Percentiles rank a stretch among this genome's conserved stretches.
phyloP scores from a whole-genome alignment of 1,140 invertebrate genomes.

The Halesus radiatus region DNA sequence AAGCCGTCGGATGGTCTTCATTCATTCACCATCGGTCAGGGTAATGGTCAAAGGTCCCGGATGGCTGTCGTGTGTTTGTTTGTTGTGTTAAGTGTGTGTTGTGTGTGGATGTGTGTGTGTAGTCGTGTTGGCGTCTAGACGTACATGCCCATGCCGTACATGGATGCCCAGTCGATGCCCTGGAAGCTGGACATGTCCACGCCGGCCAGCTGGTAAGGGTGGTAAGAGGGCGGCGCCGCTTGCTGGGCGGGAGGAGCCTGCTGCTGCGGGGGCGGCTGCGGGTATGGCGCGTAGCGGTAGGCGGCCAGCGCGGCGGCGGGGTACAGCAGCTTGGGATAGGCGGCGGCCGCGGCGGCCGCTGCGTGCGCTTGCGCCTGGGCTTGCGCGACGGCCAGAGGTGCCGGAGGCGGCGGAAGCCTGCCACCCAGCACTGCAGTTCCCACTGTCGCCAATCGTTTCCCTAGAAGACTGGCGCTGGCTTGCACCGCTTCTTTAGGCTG shows the following conservation, averaged over 20 bases:
- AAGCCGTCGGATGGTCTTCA: too few relatives aligned
- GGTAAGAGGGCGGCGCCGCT: constrained; percentile 79
- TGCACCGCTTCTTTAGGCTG: constrained; percentile 93
- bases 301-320: constrained; percentile 63
- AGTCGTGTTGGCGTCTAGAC: constrained; percentile 71
- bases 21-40: too few relatives aligned
- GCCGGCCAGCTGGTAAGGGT: constrained; percentile 87
- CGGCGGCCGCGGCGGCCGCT: constrained; percentile 64
- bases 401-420: constrained; percentile 39
- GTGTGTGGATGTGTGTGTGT: too few relatives aligned
- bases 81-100: too few relatives aligned
- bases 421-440: constrained; percentile 60
- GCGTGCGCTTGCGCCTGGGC: constrained; percentile 60
- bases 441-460: constrained; percentile 63
- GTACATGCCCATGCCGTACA: constrained; percentile 93
- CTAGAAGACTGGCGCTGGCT: constrained; percentile 62
- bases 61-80: too few relatives aligned
- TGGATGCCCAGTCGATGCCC: constrained; percentile 89
- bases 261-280: constrained; percentile 71
- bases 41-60: too few relatives aligned
- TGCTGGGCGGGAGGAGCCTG: constrained; percentile 72
- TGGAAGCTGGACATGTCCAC: constrained; percentile 93
- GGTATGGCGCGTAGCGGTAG: constrained; percentile 82
- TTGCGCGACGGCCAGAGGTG: constrained; percentile 55
- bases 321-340: constrained; percentile 55